Conservation (phyloP, 2,113 vertebrate genomes). For the Smithornis capensis region DNA sequence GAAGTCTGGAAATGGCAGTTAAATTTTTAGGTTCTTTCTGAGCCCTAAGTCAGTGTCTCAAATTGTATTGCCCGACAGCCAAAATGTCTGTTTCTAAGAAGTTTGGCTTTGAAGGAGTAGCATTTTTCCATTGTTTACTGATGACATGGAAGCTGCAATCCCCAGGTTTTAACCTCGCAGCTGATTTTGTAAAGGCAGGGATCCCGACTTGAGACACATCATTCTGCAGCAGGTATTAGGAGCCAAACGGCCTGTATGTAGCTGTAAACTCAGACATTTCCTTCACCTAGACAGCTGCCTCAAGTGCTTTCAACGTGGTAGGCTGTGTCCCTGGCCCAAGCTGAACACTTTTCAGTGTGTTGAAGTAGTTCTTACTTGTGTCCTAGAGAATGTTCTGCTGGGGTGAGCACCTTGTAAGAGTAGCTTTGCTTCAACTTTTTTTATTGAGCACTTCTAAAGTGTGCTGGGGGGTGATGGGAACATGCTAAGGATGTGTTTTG, state of each 20-base stretch:
- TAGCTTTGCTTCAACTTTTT: not conserved
- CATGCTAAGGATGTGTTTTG: not conserved
- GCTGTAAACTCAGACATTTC: not conserved
- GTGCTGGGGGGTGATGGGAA: too few species aligned
- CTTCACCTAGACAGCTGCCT: not conserved
- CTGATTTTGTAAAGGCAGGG: not conserved
- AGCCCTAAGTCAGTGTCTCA: not conserved
- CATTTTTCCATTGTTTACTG: not conserved
- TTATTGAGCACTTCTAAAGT: not conserved
- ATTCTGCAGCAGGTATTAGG: not conserved
- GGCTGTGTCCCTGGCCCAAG: not conserved
- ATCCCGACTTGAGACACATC: not conserved
- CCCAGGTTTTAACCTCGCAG: not conserved
- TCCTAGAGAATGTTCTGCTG: not conserved
- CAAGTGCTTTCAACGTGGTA: not conserved
- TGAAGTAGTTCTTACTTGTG: not conserved
- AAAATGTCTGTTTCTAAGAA: not conserved
- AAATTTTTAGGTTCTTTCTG: not conserved
- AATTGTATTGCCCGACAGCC: not conserved
- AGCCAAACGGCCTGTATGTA: not conserved
- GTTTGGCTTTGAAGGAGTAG: not conserved
- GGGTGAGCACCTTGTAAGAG: not conserved
- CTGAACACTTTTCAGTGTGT: not conserved
- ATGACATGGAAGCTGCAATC: not conserved
- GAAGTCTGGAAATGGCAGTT: not conserved